Base-by-base conservation (phyloP, 1,140 invertebrate species). In the Drosophila ohnishii region DNA sequence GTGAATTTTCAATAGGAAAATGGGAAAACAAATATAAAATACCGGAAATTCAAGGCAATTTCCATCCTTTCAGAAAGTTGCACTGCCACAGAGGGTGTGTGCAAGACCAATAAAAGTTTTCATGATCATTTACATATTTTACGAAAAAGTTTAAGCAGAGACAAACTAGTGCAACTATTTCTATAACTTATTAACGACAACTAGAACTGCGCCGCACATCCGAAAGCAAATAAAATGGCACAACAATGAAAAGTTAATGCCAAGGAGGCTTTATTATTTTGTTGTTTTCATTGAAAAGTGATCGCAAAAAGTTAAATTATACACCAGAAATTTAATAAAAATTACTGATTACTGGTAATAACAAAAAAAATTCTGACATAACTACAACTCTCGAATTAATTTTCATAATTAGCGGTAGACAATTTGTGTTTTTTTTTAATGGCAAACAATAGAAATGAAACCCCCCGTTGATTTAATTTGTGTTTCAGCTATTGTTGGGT, bases 171-270 rank as follows among this genome's bases (percentile, higher is more conserved):
- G 51, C 32, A 53, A 22, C 19, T 37, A 37, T 35, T 19, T 13
- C 32, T 14, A 37, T 37, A n/a, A 53, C 32, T 53, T 53, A 53
- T 53, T 53, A 53, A 53, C 34, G 51, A 37, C 32, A 56, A 56
- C 19, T 34, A 55, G 19, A 55, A 55, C 51, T 55, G 51, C 51
- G 51, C 5, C 34, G 51, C 19, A 55, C 51, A 55, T 37, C 37
- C 16, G 5, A 37, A 22, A 39, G 9, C 53, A 55, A 55, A 55
- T 55, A 53, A 53, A 53, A 35, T 35, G 16, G 32, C 11, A 53
- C 30, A 22, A 53, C 51, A 53, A 53, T 53, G 32, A 35, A 53
- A 53, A 34, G 16, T 51, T 30, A 51, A 51, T 51, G 28, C 48
- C 28, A 32, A 51, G 11, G 14, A 0, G 30, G 19, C 16, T 19